Evolutionary conservation across 2,888 invertebrate genomes (phyloP).

Genomic region (Parasteatoda lunata): DNA sequence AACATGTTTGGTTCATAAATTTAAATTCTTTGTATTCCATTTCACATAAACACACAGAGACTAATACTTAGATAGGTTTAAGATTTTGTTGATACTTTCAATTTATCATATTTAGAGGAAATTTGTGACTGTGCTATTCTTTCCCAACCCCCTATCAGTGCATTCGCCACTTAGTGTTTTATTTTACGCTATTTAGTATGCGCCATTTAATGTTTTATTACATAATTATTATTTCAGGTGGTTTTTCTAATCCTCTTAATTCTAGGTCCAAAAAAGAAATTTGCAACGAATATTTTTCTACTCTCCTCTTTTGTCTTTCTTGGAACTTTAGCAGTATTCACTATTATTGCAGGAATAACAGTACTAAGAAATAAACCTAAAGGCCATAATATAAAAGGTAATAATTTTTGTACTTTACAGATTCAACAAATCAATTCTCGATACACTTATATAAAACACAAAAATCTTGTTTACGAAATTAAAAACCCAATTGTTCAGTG

Average conservation of each 20-base stretch:
- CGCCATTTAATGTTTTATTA: neutral
- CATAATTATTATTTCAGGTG: neutral
- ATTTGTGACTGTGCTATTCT: too few species aligned
- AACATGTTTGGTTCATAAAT: too few species aligned
- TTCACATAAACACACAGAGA: neutral
- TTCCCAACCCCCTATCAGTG: neutral
- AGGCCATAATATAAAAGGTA: conserved; percentile 28
- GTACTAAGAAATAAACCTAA: conserved; percentile 35
- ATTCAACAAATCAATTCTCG: too few species aligned
- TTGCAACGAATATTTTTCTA: conserved; percentile 27
- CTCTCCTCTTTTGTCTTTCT: conserved; percentile 25
- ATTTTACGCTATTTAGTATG: neutral
- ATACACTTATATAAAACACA: too few species aligned
- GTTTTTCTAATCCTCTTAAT: neutral
- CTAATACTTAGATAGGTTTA: neutral
- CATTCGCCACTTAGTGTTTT: neutral
- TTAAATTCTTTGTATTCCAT: too few species aligned
- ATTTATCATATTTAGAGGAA: neutral
- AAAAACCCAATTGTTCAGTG: too few species aligned
- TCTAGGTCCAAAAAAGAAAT: neutral
- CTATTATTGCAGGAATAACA: conserved; percentile 23
- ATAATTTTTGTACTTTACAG: too few species aligned
- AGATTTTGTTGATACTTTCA: neutral
- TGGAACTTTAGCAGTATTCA: conserved; percentile 31
- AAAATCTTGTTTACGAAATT: too few species aligned